Evolutionary conservation across 2,888 invertebrate genomes (phyloP), one percentile per base, ranked within the genome.

Genomic region (Coelinius sp.): DNA sequence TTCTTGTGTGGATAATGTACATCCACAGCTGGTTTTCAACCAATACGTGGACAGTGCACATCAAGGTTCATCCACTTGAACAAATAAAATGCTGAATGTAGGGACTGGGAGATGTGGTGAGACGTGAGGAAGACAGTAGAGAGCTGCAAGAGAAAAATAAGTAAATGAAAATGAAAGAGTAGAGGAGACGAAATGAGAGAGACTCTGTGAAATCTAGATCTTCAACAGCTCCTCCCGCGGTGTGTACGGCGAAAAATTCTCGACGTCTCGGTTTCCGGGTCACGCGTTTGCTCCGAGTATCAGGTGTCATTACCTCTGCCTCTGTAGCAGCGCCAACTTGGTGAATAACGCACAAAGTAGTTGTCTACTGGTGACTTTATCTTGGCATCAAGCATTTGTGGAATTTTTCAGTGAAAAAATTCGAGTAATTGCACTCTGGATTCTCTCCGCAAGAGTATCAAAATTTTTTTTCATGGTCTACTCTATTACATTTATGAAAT

Each of bases 231-330:
- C 52, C 56, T 73, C 73, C 68, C 27, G 71, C 20, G 24, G 35
- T 66, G 24, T 44, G 24, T 41, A 69, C 68, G 77, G 78, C 75
- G 77, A 80, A 81, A 82, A 83, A 83, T 81, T 77, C 59, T 77
- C 78, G 75, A 71, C 74, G 76, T 81, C 78, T 80, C 77, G 79
- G 82, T 84, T 85, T 85, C 84, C 85, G 85, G 84, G 85, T 85
- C 85, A 85, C 83, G 84, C 83, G 85, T 82, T 78, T 77, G 75
- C 80, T 73, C 78, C 75, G 77, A 79, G 83, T 83, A 84, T 85
- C 84, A 85, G 84, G 84, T 85, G 84, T 85, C 84, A 80, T 83
- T 84, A 81, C 77, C 77, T 79, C 80, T 82, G 80, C 79, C 76
- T 71, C 79, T 73, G 72, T 66, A 64, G 24, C 56, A 31, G 14